Conservation (phyloP, 2,797 vertebrate species). For the Synanceia verrucosa region DNA sequence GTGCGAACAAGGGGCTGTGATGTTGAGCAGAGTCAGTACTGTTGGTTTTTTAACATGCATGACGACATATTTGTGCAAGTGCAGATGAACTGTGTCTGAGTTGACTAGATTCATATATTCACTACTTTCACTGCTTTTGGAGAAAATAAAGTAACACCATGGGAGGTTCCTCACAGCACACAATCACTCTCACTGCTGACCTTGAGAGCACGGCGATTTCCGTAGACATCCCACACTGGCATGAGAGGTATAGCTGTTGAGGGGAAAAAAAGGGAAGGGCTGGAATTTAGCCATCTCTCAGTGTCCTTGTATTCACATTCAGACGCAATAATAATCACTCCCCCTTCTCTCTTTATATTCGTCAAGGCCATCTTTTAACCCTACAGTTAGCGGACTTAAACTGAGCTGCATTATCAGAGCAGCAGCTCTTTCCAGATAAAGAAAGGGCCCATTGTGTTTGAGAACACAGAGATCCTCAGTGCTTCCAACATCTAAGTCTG, state of each 20-base stretch:
- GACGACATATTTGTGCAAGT: neutral
- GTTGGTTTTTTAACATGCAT: neutral
- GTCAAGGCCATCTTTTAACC: conserved; percentile 54
- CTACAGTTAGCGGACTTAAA: conserved; percentile 55
- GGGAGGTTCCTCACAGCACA: neutral
- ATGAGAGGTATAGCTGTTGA: conserved; percentile 25
- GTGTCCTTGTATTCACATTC: conserved; percentile 54
- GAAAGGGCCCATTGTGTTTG: conserved; percentile 65
- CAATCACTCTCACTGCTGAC: conserved; percentile 34
- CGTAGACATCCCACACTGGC: conserved; percentile 25
- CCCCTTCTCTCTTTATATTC: conserved; percentile 48
- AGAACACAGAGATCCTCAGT: conserved; percentile 39
- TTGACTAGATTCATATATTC: conserved; percentile 1
- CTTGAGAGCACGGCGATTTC: conserved; percentile 35
- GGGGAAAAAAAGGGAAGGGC: conserved; percentile 13
- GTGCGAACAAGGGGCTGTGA: conserved; percentile 9
- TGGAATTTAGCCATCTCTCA: conserved; percentile 46
- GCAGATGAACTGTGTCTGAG: neutral
- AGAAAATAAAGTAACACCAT: neutral
- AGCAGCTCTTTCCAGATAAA: conserved; percentile 52
- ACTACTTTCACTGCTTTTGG: neutral
- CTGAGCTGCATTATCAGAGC: conserved; percentile 54
- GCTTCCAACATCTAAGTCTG: conserved; percentile 43
- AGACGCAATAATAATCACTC: conserved; percentile 31
- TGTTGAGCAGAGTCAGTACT: conserved; percentile 2